Evolutionary conservation across 53 echinoderm and acorn worm species (phyloP).

Genomic region (Mesocentrotus franciscanus): DNA sequence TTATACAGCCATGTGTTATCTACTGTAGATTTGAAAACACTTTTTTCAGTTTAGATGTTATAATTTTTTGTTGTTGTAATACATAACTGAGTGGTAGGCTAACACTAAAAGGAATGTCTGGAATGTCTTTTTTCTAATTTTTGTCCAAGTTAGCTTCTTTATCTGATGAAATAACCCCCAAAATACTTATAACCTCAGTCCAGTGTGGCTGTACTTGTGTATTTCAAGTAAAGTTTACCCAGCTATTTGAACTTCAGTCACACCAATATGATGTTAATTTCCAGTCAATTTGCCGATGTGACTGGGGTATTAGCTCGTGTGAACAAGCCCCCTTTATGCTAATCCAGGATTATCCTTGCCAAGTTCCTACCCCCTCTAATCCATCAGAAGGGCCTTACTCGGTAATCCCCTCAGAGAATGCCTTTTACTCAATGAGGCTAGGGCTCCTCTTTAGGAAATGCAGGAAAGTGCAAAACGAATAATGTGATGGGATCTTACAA

Average conservation of each 20-base stretch:
- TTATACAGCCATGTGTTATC: not conserved
- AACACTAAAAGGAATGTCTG: too few species aligned
- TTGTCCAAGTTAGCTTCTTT: not conserved
- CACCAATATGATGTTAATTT: too few species aligned
- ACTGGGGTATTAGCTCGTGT: not conserved
- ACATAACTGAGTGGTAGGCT: not conserved
- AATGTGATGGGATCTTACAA: not conserved
- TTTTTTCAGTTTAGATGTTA: not conserved
- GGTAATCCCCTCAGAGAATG: constrained; percentile 6
- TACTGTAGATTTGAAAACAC: not conserved
- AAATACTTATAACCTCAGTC: too few species aligned
- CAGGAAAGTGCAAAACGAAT: constrained; percentile 2
- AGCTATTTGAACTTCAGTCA: too few species aligned
- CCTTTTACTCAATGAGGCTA: not conserved
- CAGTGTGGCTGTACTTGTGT: too few species aligned
- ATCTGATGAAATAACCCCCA: too few species aligned
- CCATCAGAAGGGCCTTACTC: constrained; percentile 21
- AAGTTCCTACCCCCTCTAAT: not conserved
- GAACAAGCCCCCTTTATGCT: not conserved
- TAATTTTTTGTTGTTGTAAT: not conserved
- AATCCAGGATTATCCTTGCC: constrained; percentile 23
- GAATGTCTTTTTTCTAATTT: not conserved
- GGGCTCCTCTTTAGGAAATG: not conserved
- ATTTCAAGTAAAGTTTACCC: not conserved
- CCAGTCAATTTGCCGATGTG: too few species aligned